Evolutionary conservation across 2,113 vertebrate genomes (phyloP).

Genomic region (Thunnus thynnus): DNA sequence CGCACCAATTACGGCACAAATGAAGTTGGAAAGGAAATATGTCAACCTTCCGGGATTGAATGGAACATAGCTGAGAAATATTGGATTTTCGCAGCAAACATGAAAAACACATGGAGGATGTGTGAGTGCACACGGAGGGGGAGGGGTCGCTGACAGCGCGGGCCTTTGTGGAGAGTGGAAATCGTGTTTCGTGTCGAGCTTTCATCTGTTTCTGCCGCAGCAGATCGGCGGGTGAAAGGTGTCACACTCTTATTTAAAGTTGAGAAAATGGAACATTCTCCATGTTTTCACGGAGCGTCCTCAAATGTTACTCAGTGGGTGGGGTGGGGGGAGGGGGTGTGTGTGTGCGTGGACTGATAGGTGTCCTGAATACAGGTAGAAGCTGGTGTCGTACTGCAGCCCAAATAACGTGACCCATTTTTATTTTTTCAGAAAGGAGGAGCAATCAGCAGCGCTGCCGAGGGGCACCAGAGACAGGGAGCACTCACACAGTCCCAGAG

Average conservation of each 20-base stretch:
- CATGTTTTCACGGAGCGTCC: not conserved
- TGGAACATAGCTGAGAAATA: conserved; percentile 32
- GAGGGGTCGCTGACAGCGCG: conserved; percentile 11
- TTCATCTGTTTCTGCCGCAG: conserved; percentile 23
- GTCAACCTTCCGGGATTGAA: conserved; percentile 39
- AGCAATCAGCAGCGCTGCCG: conserved; percentile 73
- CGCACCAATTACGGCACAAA: conserved; percentile 56
- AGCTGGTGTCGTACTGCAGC: conserved; percentile 49
- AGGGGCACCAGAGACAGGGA: conserved; percentile 69
- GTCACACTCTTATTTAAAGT: conserved; percentile 15
- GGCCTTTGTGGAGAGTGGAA: conserved; percentile 13
- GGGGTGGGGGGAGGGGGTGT: no score
- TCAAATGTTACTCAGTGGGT: not conserved
- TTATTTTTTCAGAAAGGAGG: conserved; percentile 69
- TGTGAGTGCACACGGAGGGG: conserved; percentile 1
- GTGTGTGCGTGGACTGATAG: not conserved
- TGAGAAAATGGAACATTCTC: not conserved
- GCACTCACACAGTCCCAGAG: conserved; percentile 69
- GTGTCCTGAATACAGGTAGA: conserved; percentile 59
- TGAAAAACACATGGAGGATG: conserved; percentile 22
- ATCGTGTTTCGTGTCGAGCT: conserved; percentile 25
- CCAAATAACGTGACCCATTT: conserved; percentile 81
- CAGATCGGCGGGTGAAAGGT: conserved; percentile 4
- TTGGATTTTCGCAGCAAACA: conserved; percentile 41
- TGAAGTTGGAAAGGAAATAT: conserved; percentile 57